phyloP scores from a whole-genome alignment of 2,113 vertebrate species.

The Turnix velox region DNA sequence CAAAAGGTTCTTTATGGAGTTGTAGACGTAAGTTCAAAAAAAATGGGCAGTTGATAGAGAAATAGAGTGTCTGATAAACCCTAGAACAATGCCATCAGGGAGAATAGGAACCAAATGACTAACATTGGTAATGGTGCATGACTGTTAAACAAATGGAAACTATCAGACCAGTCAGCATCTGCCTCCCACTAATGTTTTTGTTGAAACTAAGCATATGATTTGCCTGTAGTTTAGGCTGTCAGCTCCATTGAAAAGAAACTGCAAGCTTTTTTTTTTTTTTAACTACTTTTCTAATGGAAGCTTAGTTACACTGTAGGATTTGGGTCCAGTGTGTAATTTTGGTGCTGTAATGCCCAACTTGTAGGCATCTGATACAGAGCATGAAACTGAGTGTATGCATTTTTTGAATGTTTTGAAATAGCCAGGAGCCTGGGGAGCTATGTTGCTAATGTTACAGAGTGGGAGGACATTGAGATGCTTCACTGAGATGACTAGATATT shows the following conservation, averaged over 20 bases:
- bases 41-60: not conserved
- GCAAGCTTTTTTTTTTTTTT: not conserved
- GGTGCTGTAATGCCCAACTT: not conserved
- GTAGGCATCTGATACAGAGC: not conserved
- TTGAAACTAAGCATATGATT: constrained; percentile 24
- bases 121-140: constrained; percentile 10
- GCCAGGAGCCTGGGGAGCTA: not conserved
- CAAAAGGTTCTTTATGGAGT: not conserved
- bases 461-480: not conserved
- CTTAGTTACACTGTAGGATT: not conserved
- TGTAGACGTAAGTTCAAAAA: not conserved
- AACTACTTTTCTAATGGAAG: not conserved
- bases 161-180: constrained; percentile 49
- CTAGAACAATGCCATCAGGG: not conserved
- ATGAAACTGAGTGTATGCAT: not conserved
- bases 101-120: not conserved
- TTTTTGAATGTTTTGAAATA: not conserved
- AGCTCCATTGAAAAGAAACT: not conserved
- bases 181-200: constrained; percentile 23
- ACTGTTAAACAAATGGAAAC: constrained; percentile 43
- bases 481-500: not conserved
- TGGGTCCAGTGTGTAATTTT: not conserved
- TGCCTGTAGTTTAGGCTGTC: not conserved
- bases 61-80: not conserved
- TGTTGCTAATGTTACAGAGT: not conserved